These are phyloP conservation scores for Sterrhoptilus dennistouni DNA, from an alignment of 2,113 vertebrate species.

Conservation along the genomic window DNA sequence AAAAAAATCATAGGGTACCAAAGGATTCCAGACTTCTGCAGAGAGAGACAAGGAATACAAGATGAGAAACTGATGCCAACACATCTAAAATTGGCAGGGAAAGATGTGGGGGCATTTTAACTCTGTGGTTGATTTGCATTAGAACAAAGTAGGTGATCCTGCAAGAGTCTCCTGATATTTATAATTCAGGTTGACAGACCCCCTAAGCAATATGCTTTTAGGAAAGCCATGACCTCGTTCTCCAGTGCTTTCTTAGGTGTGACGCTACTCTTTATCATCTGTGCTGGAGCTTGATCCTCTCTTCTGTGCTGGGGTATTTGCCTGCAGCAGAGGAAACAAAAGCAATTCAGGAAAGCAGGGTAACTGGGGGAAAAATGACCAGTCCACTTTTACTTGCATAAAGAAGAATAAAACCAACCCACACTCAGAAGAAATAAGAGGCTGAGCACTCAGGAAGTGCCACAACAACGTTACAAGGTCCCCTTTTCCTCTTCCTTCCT, in stretches of 20 bases:
- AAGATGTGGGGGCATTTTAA: neutral
- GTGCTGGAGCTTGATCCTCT: neutral
- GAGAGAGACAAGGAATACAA: neutral
- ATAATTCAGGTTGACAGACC: neutral
- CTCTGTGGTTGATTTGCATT: neutral
- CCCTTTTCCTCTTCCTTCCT: neutral
- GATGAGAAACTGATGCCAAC: neutral
- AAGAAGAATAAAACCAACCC: neutral
- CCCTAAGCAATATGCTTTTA: neutral
- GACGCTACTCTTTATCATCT: neutral
- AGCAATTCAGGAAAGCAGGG: neutral
- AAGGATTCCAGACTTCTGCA: neutral
- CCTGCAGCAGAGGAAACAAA: neutral
- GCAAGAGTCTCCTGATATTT: neutral
- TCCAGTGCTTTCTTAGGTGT: neutral
- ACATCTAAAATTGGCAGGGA: neutral
- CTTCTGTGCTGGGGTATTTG: neutral
- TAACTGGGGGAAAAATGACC: accelerated
- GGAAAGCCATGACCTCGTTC: neutral
- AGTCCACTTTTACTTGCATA: neutral
- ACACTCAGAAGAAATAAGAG: neutral
- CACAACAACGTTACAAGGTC: neutral
- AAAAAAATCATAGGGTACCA: neutral
- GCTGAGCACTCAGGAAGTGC: accelerated
- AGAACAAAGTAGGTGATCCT: neutral